Evolutionary conservation across 2,797 vertebrate species (phyloP).

Genomic region (Champsocephalus gunnari): DNA sequence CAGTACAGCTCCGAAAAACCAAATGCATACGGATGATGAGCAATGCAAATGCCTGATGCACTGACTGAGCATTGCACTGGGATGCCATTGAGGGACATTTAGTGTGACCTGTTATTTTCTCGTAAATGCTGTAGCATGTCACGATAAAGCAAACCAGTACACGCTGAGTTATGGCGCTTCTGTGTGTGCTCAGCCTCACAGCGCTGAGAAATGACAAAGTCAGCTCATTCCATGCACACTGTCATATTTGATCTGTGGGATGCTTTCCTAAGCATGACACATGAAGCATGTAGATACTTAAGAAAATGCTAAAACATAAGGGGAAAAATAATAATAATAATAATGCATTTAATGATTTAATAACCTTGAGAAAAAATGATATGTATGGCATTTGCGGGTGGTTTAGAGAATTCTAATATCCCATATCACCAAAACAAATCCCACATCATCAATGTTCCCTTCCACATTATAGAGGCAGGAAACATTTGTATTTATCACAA

Average conservation of each 20-base stretch:
- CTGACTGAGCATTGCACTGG: constrained; percentile 28
- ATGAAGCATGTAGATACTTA: constrained; percentile 24
- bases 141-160: constrained; percentile 47
- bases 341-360: constrained; percentile 13
- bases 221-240: constrained; percentile 41
- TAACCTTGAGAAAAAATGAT: constrained; percentile 2
- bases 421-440: not conserved
- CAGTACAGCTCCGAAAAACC: constrained; percentile 16
- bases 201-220: constrained; percentile 34
- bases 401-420: constrained; percentile 4
- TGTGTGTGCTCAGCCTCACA: constrained; percentile 33
- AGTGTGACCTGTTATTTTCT: constrained; percentile 61
- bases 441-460: not conserved
- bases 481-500: constrained; percentile 19
- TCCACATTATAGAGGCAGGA: constrained; percentile 1
- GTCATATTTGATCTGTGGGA: constrained; percentile 57
- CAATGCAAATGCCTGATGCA: constrained; percentile 55
- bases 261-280: constrained; percentile 5
- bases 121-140: constrained; percentile 45
- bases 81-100: constrained; percentile 52
- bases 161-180: constrained; percentile 41
- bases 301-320: constrained; percentile 30
- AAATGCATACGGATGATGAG: constrained; percentile 43
- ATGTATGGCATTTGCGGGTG: not conserved
- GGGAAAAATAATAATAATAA: constrained; percentile 38